Conservation (phyloP, 1,140 invertebrate species). For the Tenebrio molitor region DNA sequence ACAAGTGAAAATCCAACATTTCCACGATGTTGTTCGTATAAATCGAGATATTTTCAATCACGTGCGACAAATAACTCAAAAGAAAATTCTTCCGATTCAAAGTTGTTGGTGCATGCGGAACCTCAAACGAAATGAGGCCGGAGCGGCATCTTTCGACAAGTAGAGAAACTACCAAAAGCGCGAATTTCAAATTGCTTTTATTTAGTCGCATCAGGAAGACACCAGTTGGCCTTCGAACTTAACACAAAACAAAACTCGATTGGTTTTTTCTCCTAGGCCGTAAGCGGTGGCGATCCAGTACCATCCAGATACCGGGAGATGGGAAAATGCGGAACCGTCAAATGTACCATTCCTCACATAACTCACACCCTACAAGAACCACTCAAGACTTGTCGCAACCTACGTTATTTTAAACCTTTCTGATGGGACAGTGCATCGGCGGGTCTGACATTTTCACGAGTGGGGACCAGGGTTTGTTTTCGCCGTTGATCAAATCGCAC, state of each 20-base stretch:
- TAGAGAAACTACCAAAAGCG: not conserved
- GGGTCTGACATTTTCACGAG: not conserved
- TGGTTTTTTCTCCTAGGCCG: not conserved
- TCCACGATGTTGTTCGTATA: too few species aligned
- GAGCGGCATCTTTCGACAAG: too few species aligned
- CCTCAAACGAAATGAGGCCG: too few species aligned
- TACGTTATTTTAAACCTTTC: not conserved
- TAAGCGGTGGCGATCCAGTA: conserved; percentile 20
- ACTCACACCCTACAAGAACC: not conserved
- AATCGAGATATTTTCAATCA: too few species aligned
- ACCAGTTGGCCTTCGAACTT: conserved; percentile 13
- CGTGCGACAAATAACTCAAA: too few species aligned
- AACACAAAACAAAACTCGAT: not conserved
- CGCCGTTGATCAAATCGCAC: not conserved
- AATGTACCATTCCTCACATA: conserved; percentile 22
- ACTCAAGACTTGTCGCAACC: not conserved
- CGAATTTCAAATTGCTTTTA: too few species aligned
- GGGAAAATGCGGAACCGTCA: conserved; percentile 10
- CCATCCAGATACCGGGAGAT: conserved; percentile 32
- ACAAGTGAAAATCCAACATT: too few species aligned
- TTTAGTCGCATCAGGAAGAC: too few species aligned
- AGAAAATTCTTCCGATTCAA: too few species aligned
- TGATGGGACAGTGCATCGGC: not conserved
- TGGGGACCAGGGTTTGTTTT: conserved; percentile 1
- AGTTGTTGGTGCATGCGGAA: too few species aligned